Percentiles rank a stretch among this genome's conserved stretches.
Conservation (phyloP, 2,888 invertebrate species). For the Melitaea athalia region DNA sequence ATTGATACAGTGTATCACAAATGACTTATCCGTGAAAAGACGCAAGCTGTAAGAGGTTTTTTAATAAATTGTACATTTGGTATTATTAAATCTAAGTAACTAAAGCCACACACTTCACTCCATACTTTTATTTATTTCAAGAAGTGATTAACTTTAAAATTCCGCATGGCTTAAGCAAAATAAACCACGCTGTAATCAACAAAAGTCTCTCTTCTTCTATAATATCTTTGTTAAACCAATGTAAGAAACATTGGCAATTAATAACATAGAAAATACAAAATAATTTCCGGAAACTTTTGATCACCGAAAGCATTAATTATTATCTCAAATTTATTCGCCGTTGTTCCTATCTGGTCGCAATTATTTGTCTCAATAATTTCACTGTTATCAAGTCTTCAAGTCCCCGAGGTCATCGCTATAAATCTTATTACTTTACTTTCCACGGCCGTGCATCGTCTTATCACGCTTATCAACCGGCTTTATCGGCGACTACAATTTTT, state of each 20-base stretch:
- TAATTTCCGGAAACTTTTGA: background rate
- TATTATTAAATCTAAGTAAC: conserved; percentile 7
- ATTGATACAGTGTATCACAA: background rate
- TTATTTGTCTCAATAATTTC: conserved; percentile 25
- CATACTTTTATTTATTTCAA: background rate
- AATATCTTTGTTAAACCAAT: background rate
- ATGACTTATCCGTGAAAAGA: conserved; percentile 10
- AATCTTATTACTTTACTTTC: conserved; percentile 52
- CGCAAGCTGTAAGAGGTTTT: conserved; percentile 14
- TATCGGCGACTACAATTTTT: conserved; percentile 40
- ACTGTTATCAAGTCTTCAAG: conserved; percentile 46
- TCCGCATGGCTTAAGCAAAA: background rate
- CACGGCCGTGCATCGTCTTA: conserved; percentile 40
- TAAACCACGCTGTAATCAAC: background rate
- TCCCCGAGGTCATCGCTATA: conserved; percentile 55
- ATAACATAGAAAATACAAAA: background rate
- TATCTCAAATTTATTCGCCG: conserved; percentile 8
- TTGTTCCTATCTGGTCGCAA: conserved; percentile 24
- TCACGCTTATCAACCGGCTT: conserved; percentile 38
- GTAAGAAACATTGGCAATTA: background rate
- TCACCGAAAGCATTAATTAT: background rate
- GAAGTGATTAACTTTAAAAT: background rate
- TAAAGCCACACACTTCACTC: background rate
- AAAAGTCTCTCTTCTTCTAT: background rate
- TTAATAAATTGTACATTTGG: conserved; percentile 10